phyloP scores from a whole-genome alignment of 2,113 vertebrate species.

The Nothocercus nigrocapillus region DNA sequence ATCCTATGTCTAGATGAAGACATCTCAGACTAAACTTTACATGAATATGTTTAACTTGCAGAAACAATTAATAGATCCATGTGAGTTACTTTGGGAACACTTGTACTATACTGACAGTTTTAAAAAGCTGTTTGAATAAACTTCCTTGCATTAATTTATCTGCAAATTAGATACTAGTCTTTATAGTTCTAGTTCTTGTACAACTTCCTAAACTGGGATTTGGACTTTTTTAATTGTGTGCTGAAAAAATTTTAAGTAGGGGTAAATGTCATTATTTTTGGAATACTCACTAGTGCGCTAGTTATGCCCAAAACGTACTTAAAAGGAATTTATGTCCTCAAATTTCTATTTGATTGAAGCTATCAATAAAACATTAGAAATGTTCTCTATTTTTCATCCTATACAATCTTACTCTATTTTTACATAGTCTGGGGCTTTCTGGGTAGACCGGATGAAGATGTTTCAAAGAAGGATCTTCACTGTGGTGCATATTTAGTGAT shows the following conservation, averaged over 20 bases:
- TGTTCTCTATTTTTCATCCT: neutral
- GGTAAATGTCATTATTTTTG: neutral
- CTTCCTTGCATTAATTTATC: neutral
- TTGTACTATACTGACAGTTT: constrained; percentile 9
- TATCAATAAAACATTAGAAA: neutral
- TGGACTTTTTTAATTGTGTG: neutral
- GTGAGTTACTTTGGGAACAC: neutral
- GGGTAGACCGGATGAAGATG: neutral
- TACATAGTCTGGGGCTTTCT: neutral
- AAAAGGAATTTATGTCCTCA: neutral
- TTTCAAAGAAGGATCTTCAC: neutral
- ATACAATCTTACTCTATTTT: neutral
- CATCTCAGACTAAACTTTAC: constrained; percentile 1
- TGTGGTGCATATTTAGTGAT: neutral
- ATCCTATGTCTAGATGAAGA: neutral
- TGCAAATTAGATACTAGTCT: neutral
- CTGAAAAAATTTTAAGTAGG: neutral
- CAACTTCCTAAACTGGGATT: neutral
- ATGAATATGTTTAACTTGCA: neutral
- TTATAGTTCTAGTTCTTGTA: neutral
- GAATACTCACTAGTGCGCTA: neutral
- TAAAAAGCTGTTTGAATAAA: constrained; percentile 35
- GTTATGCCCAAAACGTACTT: neutral
- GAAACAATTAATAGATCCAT: constrained; percentile 5
- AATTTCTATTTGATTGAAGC: neutral